phyloP scores from a whole-genome alignment of 2,113 vertebrate genomes.

The Eptesicus fuscus region DNA sequence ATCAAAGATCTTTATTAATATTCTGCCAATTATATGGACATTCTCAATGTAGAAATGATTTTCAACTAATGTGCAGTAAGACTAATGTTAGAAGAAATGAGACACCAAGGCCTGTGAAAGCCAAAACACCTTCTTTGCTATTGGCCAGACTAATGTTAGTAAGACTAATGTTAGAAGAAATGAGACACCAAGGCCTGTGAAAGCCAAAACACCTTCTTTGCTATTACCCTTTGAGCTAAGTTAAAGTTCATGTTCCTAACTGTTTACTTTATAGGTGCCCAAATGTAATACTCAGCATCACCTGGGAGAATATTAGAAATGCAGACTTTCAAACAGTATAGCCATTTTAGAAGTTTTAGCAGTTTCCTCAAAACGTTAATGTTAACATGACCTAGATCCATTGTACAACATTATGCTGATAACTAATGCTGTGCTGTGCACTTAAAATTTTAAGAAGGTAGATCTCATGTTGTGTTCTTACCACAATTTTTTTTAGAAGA shows the following conservation, averaged over 20 bases:
- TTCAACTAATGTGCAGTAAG: background rate
- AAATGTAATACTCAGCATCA: background rate
- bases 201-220: background rate
- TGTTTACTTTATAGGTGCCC: background rate
- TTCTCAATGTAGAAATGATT: background rate
- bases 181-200: background rate
- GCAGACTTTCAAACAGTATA: background rate
- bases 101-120: background rate
- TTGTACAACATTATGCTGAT: background rate
- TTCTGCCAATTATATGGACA: background rate
- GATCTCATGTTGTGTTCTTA: background rate
- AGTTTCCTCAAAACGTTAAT: background rate
- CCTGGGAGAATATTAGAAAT: background rate
- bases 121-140: background rate
- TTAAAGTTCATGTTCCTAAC: background rate
- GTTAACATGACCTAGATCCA: background rate
- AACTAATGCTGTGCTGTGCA: background rate
- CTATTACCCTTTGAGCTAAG: background rate
- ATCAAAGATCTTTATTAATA: background rate
- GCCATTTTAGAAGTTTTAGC: background rate
- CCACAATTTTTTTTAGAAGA: background rate
- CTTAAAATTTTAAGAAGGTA: background rate
- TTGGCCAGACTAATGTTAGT: background rate
- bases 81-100: background rate
- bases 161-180: background rate